Base-by-base conservation (phyloP, 1,140 invertebrate species). In the Choristoneura fumiferana region DNA sequence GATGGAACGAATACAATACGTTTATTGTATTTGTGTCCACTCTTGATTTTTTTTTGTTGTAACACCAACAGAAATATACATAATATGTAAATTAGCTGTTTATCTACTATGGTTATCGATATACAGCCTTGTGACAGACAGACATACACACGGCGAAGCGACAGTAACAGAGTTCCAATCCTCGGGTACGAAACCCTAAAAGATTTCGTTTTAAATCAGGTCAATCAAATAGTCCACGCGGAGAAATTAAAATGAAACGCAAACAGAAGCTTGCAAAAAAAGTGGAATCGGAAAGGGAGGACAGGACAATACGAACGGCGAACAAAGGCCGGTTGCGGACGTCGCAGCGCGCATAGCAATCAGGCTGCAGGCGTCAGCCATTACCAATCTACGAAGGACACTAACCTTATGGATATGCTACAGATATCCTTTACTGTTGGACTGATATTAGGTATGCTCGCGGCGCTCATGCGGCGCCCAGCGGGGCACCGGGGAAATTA, bases 321-420 rank as follows among this genome's bases (percentile, higher is more conserved):
- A 78, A 85, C 84, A 87, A 85, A 81, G 78, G 81, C 68, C 71
- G 69, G 61, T 37, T 33, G 60, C 54, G 43, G 62, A 54, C 64
- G 55, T 76, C 66, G 67, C 60, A 71, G 59, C 70, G 63, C 65
- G 84, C 81, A 87, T 87, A 87, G 71, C 73, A 87, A 87, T 84
- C 81, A 79, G 60, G 14, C 34, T 45, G 65, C 63, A 60, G 57
- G 54, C 58, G 35, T 29, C 35, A 12, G 35, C 35, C 35, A 29
- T 18, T 15, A 67, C 58, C 69, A 65, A 71, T 69, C 58, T 65
- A 63, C 59, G 58, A n/a, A n/a, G n/a, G 35, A 57, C 43, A 55
- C 53, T 61, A 43, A 61, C 45, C 52, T 17, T 10, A 35, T 12
- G 43, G 29, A 38, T 34, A n/a, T 22, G 33, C 43, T 37, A 58